phyloP scores from a whole-genome alignment of 2,797 vertebrate species.

The Dicrostonyx torquatus region DNA sequence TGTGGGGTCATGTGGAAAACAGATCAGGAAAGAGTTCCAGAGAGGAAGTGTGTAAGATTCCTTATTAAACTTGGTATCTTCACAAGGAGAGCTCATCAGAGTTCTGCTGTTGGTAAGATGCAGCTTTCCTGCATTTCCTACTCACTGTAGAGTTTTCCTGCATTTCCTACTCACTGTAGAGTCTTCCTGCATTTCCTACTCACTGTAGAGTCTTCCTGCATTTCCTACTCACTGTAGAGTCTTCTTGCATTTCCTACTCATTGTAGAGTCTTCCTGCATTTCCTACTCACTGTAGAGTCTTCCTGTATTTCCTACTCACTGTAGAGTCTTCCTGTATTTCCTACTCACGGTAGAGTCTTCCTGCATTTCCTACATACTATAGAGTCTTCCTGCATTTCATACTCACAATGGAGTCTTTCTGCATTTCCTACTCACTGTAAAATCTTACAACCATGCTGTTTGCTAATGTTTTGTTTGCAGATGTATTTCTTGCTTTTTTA shows the following conservation, averaged over 20 bases:
- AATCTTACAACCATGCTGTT: neutral
- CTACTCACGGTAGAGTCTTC: neutral
- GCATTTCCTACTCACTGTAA: neutral
- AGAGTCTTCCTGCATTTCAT: neutral
- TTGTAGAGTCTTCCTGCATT: neutral
- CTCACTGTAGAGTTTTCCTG: neutral
- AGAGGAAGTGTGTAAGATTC: neutral
- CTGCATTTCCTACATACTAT: neutral
- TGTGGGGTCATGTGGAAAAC: neutral
- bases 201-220: neutral
- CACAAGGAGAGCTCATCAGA: neutral
- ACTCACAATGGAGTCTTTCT: neutral
- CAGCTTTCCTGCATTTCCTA: neutral
- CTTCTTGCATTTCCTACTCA: neutral
- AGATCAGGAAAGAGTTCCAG: neutral
- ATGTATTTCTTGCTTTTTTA: neutral
- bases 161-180: neutral
- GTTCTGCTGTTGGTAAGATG: neutral
- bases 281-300: neutral
- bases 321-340: neutral
- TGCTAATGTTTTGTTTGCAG: neutral
- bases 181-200: neutral
- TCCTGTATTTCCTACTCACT: neutral
- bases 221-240: neutral
- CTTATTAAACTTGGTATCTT: neutral